Evolutionary conservation across 2,888 invertebrate genomes (phyloP).

Genomic region (Andrena dorsata): DNA sequence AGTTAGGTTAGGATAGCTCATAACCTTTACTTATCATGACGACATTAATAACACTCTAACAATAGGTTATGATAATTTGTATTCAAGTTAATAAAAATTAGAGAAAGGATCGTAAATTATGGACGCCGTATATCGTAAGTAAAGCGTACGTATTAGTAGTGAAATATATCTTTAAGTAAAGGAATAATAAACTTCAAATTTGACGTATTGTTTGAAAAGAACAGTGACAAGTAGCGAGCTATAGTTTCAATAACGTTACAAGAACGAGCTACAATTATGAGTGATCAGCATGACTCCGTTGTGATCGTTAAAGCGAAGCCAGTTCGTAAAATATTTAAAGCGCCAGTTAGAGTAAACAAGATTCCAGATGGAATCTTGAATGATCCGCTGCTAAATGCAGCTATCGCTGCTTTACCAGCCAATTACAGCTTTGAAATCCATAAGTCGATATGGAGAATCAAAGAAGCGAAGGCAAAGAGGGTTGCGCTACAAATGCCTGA

Average conservation of each 20-base stretch:
- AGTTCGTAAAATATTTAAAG: conserved; percentile 92
- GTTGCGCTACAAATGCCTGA: conserved; percentile 99
- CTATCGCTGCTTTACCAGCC: conserved; percentile 91
- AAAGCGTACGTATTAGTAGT: not conserved
- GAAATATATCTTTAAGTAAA: not conserved
- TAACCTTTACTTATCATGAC: conserved; percentile 25
- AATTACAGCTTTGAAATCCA: conserved; percentile 99
- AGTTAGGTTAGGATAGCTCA: not conserved
- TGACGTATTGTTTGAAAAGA: not conserved
- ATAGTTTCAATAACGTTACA: not conserved
- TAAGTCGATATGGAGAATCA: conserved; percentile 98
- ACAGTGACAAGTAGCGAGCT: conserved; percentile 15
- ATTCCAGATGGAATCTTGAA: conserved; percentile 93
- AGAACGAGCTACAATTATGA: conserved; percentile 47
- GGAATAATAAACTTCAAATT: not conserved
- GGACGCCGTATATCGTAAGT: not conserved
- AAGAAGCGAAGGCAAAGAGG: conserved; percentile 92
- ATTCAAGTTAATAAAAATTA: not conserved
- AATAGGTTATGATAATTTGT: not conserved
- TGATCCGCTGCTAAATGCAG: conserved; percentile 90
- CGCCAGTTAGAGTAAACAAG: conserved; percentile 90
- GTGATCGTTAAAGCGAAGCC: conserved; percentile 92
- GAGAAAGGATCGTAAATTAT: not conserved
- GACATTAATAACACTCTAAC: not conserved
- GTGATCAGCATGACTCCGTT: conserved; percentile 54